These are phyloP conservation scores for Lithophane socia DNA, from an alignment of 2,888 invertebrate genomes.

Conservation along the genomic window DNA sequence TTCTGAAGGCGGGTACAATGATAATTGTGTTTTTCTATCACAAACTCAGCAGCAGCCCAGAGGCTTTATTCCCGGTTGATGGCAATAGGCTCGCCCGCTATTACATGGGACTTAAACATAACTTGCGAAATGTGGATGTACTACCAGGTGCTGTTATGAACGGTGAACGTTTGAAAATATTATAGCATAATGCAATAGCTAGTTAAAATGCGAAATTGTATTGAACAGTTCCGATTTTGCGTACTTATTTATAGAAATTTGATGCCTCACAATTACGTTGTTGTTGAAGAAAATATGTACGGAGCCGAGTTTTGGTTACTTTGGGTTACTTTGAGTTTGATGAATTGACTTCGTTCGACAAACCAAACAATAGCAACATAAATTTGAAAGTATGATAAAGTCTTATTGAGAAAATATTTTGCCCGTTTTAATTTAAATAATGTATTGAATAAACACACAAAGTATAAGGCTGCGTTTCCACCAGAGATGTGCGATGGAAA, in stretches of 20 bases:
- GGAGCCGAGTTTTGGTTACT: slow-evolving; percentile 3
- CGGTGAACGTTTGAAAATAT: not conserved
- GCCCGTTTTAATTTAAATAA: not conserved
- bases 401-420: not conserved
- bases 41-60: not conserved
- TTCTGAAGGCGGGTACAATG: not conserved
- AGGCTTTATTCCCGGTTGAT: not conserved
- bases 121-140: not conserved
- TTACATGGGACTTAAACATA: not conserved
- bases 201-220: slow-evolving; percentile 13
- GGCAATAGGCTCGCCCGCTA: not conserved
- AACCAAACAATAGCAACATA: slow-evolving; percentile 35
- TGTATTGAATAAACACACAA: not conserved
- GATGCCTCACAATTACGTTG: slow-evolving; percentile 27
- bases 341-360: slow-evolving; percentile 35
- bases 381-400: slow-evolving; percentile 17
- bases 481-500: too few relatives aligned
- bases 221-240: slow-evolving; percentile 21
- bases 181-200: not conserved
- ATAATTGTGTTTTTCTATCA: not conserved
- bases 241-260: slow-evolving; percentile 28
- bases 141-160: not conserved
- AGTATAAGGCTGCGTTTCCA: too few relatives aligned
- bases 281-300: slow-evolving; percentile 33
- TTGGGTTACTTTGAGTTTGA: slow-evolving; percentile 39